Base-by-base conservation (phyloP, 2,888 invertebrate species). In the Leucophenga montana region DNA sequence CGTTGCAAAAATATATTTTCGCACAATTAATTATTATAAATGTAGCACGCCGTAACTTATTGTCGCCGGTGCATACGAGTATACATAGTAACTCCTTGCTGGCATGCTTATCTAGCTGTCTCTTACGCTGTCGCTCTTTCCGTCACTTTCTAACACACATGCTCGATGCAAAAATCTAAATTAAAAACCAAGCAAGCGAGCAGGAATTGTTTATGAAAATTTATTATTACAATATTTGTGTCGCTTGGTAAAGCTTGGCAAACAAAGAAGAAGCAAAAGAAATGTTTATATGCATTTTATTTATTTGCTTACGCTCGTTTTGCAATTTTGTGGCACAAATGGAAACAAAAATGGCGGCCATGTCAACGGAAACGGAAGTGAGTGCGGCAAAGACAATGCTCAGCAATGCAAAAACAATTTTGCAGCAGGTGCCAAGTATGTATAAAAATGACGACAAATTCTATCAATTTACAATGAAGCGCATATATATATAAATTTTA, bases 21-120 rank as follows among this genome's bases (percentile, higher is more conserved):
- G 79, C 80, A 79, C 85, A 85, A 87, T 87, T 87, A 87, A 87
- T 87, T 86, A 86, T 86, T 85, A 86, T 87, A 84, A 85, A 87
- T 86, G 86, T 86, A 83, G 84, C 82, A 48, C 67, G 27, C 67
- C 69, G 39, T 61, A 59, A 50, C 39, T 61, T 61, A 61, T 39
- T 61, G 61, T 59, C 69, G 27, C 68, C 71, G 18, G 71, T 61
- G 66, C 71, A 22, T 22, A n/a, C n/a, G n/a, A n/a, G n/a, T n/a
- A 61, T 39, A 39, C 9, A 61, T 39, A 39, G 33, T 31, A 78
- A 77, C 72, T 77, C 69, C 69, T 84, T 68, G 61, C 67, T 66
- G 39, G 39, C 39, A 39, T 1, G 39, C 39, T 39, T 39, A 39
- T 39, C 50, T 39, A 3, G 3, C 39, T 39, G 1, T 39, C 39